Percentiles rank a stretch among this genome's conserved stretches.
These are phyloP conservation scores for Phalloptychus januarius DNA, from an alignment of 2,797 vertebrate species.

Conservation along the genomic window DNA sequence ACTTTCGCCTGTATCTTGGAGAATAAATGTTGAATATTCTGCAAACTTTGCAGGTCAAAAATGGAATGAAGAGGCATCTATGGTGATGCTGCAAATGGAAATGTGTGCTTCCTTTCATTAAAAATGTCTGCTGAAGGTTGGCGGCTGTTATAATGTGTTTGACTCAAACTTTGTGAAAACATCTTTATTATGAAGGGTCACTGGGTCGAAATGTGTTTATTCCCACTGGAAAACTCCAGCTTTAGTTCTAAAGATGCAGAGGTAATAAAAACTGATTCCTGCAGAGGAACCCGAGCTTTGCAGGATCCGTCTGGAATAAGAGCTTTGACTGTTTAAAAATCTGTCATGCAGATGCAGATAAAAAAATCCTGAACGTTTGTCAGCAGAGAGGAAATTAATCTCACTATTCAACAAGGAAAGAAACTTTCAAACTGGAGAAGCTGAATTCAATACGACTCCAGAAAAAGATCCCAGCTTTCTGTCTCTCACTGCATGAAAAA, in stretches of 20 bases:
- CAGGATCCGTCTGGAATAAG: not conserved
- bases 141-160: not conserved
- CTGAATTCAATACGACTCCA: not conserved
- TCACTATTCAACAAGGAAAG: not conserved
- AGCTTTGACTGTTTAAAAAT: not conserved
- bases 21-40: not conserved
- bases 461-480: not conserved
- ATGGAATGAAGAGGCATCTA: too few species aligned
- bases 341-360: not conserved
- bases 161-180: not conserved
- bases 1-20: not conserved
- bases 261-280: not conserved
- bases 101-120: not conserved
- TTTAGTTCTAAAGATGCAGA: not conserved
- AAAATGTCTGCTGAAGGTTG: not conserved
- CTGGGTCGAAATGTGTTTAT: not conserved
- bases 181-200: not conserved
- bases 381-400: not conserved
- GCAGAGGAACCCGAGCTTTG: not conserved
- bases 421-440: not conserved
- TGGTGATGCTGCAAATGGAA: not conserved
- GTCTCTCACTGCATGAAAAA: not conserved
- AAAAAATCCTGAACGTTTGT: not conserved
- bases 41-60: not conserved
- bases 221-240: not conserved